A percentile compares a stretch with the other conserved stretches of the same genome.
phyloP scores from a whole-genome alignment of 2,888 invertebrate genomes.

The Carcina quercana region DNA sequence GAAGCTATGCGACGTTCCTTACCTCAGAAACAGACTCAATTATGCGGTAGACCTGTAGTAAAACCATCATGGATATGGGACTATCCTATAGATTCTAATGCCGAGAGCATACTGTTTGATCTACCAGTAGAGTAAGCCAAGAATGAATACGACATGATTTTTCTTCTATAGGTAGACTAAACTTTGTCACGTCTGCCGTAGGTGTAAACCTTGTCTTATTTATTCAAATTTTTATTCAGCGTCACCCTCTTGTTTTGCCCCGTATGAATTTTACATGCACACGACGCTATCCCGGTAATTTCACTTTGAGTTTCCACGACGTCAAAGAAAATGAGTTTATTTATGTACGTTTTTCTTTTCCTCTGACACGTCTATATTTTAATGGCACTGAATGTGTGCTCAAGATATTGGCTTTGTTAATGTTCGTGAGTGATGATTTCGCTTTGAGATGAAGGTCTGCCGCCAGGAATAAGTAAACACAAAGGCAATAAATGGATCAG shows the following conservation, averaged over 20 bases:
- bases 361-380: conserved; percentile 37
- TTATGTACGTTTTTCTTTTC: conserved; percentile 50
- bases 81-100: too few species aligned
- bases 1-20: too few species aligned
- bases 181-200: conserved; percentile 14
- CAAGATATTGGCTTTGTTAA: conserved; percentile 37
- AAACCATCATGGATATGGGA: too few species aligned
- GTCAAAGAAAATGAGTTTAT: conserved; percentile 59
- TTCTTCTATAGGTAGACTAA: too few species aligned
- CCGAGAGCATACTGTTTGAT: too few species aligned
- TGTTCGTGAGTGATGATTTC: conserved; percentile 39
- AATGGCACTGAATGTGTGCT: conserved; percentile 32
- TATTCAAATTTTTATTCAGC: conserved; percentile 70
- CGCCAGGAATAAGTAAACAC: too few species aligned
- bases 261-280: conserved; percentile 72
- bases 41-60: too few species aligned
- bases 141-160: too few species aligned
- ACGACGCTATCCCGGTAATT: conserved; percentile 63
- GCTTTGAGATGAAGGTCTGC: not conserved
- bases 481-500: too few species aligned
- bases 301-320: conserved; percentile 64
- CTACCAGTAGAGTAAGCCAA: too few species aligned
- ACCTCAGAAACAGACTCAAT: too few species aligned
- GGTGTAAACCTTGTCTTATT: conserved; percentile 66
- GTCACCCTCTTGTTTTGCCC: conserved; percentile 64